Evolutionary conservation across 2,797 vertebrate species (phyloP), one percentile per base, ranked within the genome.

Genomic region (Channa striata): DNA sequence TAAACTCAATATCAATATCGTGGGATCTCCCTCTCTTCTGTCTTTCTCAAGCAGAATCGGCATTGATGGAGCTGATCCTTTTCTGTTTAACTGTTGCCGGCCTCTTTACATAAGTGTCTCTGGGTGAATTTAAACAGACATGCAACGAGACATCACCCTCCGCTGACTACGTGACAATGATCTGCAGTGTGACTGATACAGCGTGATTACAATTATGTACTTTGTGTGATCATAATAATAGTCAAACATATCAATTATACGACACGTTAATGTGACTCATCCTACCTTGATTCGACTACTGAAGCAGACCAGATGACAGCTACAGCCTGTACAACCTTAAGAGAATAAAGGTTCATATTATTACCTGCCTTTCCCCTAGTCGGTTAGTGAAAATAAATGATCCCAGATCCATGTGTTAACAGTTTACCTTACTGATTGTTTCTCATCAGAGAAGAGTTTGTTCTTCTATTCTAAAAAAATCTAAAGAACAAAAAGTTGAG

Each of bases 321-420:
- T n/a, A 1, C 13, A 21, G 23, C 25, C 25, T 30, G n/a, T n/a
- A n/a, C n/a, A n/a, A n/a, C n/a, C 25, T 30, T 30, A 30, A 30
- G 21, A n/a, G 36, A 17, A 34, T 37, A 19, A 36, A 36, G 49
- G 44, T 51, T 78, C 47, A 53, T 19, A 37, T 30, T 48, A 66
- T 61, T 39, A 66, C 20, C n/a, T 17, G 53, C 40, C 64, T n/a
- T 57, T 81, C 51, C 43, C 17, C n/a, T 10, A 11, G 25, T 56
- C 47, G 68, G 64, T 47, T 47, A 25, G 8, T n/a, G 33, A 8
- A 13, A 46, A n/a, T 40, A 9, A 58, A 52, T 46, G 51, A 58
- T 47, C 21, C 57, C 44, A 34, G 39, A 36, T 23, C n/a, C 1
- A 6, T 33, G 37, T 44, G 10, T 44, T 47, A 58, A 40, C 10